Percentiles rank a stretch among this genome's conserved stretches.
Conservation (phyloP, 2,797 vertebrate genomes). For the Cephalopachus bancanus region DNA sequence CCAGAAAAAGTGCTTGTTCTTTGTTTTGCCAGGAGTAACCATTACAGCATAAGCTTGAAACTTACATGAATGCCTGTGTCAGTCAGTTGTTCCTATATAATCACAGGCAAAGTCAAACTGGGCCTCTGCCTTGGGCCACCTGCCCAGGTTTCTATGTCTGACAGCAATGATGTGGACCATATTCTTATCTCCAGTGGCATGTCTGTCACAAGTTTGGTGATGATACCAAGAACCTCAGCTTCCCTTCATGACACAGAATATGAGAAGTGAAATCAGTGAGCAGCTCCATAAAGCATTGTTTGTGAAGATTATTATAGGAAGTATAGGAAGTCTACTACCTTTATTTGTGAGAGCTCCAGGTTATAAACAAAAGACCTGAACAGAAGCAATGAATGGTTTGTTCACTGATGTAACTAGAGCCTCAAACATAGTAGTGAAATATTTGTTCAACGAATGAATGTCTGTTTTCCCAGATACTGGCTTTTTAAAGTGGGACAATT, state of each 20-base stretch:
- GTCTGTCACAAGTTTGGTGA: background rate
- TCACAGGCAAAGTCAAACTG: background rate
- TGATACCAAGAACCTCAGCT: slow-evolving; percentile 3
- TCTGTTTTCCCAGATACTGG: background rate
- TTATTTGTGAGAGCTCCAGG: background rate
- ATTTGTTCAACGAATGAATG: background rate
- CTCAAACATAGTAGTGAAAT: background rate
- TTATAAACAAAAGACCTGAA: background rate
- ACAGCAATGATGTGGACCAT: background rate
- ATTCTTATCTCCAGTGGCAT: background rate
- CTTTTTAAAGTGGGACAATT: background rate
- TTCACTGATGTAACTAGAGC: background rate
- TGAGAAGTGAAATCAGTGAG: background rate
- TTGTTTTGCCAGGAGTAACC: slow-evolving; percentile 48
- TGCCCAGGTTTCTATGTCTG: background rate
- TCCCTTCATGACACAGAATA: background rate
- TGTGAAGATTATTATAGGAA: background rate
- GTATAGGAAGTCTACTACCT: background rate
- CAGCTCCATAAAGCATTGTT: background rate
- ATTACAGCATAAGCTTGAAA: slow-evolving; percentile 24
- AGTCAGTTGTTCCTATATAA: background rate
- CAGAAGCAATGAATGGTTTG: background rate
- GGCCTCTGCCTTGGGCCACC: background rate
- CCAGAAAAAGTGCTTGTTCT: slow-evolving; percentile 14
- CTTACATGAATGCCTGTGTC: background rate